Evolutionary conservation across 2,888 invertebrate genomes (phyloP).

Genomic region (Noctua pronuba): DNA sequence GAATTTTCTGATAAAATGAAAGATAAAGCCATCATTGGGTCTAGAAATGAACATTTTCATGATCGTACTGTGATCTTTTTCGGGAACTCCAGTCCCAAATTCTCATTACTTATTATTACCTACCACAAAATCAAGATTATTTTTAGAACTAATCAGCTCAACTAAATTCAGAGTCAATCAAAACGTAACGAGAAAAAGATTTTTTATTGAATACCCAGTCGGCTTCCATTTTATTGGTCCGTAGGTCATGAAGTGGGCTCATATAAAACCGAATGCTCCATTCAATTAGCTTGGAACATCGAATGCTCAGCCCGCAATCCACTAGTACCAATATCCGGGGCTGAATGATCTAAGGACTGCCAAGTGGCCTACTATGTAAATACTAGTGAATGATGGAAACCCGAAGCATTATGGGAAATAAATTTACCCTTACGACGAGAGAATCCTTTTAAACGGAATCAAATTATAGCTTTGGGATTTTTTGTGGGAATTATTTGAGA

Average conservation of each 20-base stretch:
- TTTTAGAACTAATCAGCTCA: slow-evolving; percentile 50
- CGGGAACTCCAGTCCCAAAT: neutral
- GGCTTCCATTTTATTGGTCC: slow-evolving; percentile 65
- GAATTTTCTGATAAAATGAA: neutral
- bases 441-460: slow-evolving; percentile 55
- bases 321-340: slow-evolving; percentile 77
- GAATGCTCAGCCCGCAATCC: slow-evolving; percentile 66
- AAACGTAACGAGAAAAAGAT: slow-evolving; percentile 58
- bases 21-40: too few species aligned
- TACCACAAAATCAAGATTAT: slow-evolving; percentile 30
- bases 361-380: slow-evolving; percentile 70
- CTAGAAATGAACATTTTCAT: neutral
- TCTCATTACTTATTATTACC: neutral
- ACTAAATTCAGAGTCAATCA: slow-evolving; percentile 53
- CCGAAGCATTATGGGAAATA: slow-evolving; percentile 59
- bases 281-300: slow-evolving; percentile 72
- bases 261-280: slow-evolving; percentile 70
- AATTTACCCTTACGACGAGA: slow-evolving; percentile 62
- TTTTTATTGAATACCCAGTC: slow-evolving; percentile 61
- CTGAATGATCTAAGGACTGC: slow-evolving; percentile 68
- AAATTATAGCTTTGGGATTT: slow-evolving; percentile 48
- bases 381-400: slow-evolving; percentile 59
- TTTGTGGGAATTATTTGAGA: slow-evolving; percentile 18
- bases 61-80: neutral
- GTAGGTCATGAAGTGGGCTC: slow-evolving; percentile 66